Evolutionary conservation across 2,888 invertebrate genomes (phyloP).

Genomic region (Lycia hirtaria): DNA sequence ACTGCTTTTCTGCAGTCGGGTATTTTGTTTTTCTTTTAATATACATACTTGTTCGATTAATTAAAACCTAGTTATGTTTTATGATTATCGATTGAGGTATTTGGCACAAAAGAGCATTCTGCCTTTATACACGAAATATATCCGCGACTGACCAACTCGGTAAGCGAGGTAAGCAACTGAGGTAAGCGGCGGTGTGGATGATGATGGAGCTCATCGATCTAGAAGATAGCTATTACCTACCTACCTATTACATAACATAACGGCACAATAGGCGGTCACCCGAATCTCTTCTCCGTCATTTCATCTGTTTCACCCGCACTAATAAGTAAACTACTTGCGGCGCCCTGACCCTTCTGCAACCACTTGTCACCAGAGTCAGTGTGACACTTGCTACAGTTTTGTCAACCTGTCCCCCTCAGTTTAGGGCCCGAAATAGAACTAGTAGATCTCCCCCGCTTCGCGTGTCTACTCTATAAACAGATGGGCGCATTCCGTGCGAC

Average conservation of each 20-base stretch:
- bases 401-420: conserved; percentile 63
- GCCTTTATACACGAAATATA: not conserved
- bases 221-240: too few relatives aligned
- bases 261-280: too few relatives aligned
- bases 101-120: not conserved
- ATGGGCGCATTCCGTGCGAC: conserved; percentile 71
- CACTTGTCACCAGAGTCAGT: conserved; percentile 2
- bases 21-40: too few relatives aligned
- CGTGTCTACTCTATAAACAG: conserved; percentile 73
- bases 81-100: not conserved
- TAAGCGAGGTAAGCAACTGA: too few relatives aligned
- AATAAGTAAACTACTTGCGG: too few relatives aligned
- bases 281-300: not conserved
- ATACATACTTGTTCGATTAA: too few relatives aligned
- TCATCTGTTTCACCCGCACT: not conserved
- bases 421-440: conserved; percentile 55
- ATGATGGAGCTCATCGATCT: too few relatives aligned
- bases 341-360: not conserved
- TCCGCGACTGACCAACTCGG: too few relatives aligned
- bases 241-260: not conserved
- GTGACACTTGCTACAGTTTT: conserved; percentile 41
- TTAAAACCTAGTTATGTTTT: not conserved
- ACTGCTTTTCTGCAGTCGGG: too few relatives aligned
- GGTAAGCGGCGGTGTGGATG: too few relatives aligned
- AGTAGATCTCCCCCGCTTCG: conserved; percentile 71